Base-by-base conservation (phyloP, 1,140 invertebrate genomes). In the Dreissena polymorpha region DNA sequence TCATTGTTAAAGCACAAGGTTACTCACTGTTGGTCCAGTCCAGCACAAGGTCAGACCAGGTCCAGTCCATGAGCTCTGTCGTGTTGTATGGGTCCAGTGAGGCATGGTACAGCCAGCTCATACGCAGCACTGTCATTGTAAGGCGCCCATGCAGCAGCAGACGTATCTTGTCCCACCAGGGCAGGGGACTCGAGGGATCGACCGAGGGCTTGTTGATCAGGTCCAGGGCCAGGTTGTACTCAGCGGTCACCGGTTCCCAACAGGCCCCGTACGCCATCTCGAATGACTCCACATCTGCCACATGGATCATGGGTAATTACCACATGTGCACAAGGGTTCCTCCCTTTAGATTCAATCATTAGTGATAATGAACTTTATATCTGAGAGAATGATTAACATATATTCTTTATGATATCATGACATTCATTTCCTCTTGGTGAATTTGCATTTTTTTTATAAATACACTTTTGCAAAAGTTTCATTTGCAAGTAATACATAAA, bases 11-110 rank as follows among this genome's bases (percentile, higher is more conserved):
- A 39, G 8, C 39, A 39, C 39, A 8, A 39, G 39, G 39, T 39
- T 91, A 93, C 86, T 92, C 93, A 95, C 97, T 98, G 93, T 98
- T 98, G 0, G 97, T 98, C 98, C 98, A 99, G 88, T 99, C 97
- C 88, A 99, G 95, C 23, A 96, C 96, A 0, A 98, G 94, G 86
- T 97, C 95, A 10, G 95, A 96, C 98, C 98, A 99, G 0, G 97
- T 99, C 94, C 92, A 92, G 92, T 99, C 98, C 97, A 99, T 99
- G 93, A 99, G 97, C 92, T 99, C 99, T 0, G 98, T 99, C 0
- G 97, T 98, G 91, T 99, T 99, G 91, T 99, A 99, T 0, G 99
- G 99, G 94, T 99, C 98, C 8, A 98, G 94, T 0, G 98, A 99
- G 3, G 98, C 98, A 92, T 99, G 98, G 82, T 87, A 99, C 91